phyloP scores from a whole-genome alignment of 2,888 invertebrate species.

The Philonicus albiceps region DNA sequence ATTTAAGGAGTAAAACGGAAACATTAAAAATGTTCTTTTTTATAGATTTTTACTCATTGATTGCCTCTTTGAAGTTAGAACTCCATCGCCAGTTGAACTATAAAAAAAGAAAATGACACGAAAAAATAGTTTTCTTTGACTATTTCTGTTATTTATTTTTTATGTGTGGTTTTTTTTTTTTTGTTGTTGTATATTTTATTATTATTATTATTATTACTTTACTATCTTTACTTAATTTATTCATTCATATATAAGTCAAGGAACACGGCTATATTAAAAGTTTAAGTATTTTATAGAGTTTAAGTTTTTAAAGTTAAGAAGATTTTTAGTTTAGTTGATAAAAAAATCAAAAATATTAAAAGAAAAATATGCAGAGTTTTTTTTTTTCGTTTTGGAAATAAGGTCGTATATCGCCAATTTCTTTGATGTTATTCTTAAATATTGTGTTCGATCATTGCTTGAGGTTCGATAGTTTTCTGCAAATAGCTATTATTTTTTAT shows the following conservation, averaged over 20 bases:
- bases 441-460: background rate
- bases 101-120: conserved; percentile 57
- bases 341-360: conserved; percentile 13
- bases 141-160: conserved; percentile 17
- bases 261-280: conserved; percentile 13
- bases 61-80: conserved; percentile 96
- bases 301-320: background rate
- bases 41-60: conserved; percentile 69
- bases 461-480: background rate
- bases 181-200: background rate
- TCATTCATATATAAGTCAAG: conserved; percentile 5
- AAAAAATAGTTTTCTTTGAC: conserved; percentile 50
- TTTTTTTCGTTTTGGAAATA: background rate
- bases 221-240: conserved; percentile 25
- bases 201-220: background rate
- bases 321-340: background rate
- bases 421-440: background rate
- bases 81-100: conserved; percentile 96
- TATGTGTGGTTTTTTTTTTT: background rate
- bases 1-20: conserved; percentile 45
- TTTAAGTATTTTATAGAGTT: conserved; percentile 10
- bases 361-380: background rate
- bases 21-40: conserved; percentile 47
- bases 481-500: background rate
- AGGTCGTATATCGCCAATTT: background rate